A percentile compares a stretch with the other conserved stretches of the same genome.
Evolutionary conservation across 1,140 invertebrate species (phyloP).

Genomic region (Reticulitermes speratus): DNA sequence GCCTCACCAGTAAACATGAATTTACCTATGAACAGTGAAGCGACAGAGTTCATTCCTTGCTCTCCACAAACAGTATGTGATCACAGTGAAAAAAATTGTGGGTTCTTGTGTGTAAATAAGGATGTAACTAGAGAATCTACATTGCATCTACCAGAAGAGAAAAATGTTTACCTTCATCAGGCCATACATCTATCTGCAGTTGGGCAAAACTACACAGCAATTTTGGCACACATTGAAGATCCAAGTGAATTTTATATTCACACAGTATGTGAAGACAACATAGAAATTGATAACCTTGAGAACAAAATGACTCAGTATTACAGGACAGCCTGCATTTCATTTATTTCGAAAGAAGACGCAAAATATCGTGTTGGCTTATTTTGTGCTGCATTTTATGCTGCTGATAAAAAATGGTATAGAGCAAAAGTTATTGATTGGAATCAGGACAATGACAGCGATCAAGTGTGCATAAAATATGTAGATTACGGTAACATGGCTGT

Average conservation of each 20-base stretch:
- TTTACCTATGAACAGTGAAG: too few species aligned
- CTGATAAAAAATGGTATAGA: neutral
- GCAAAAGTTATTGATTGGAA: neutral
- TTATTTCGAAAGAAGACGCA: neutral
- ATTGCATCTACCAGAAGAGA: too few species aligned
- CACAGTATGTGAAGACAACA: neutral
- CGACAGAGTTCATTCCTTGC: too few species aligned
- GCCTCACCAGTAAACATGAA: too few species aligned
- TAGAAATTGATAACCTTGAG: neutral
- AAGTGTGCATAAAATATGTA: neutral
- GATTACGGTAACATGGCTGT: neutral
- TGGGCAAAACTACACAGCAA: neutral
- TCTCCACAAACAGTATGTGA: too few species aligned
- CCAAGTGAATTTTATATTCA: constrained; percentile 13
- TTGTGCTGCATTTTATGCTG: neutral
- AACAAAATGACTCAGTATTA: neutral
- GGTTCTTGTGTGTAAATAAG: too few species aligned
- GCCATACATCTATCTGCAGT: neutral
- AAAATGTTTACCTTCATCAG: neutral
- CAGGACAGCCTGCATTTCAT: neutral
- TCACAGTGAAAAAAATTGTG: too few species aligned
- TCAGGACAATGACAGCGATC: neutral
- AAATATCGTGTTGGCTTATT: neutral
- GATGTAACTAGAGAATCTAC: too few species aligned
- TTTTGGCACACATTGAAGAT: constrained; percentile 20